phyloP scores from a whole-genome alignment of 2,113 vertebrate species.

The Syngnathus typhle region DNA sequence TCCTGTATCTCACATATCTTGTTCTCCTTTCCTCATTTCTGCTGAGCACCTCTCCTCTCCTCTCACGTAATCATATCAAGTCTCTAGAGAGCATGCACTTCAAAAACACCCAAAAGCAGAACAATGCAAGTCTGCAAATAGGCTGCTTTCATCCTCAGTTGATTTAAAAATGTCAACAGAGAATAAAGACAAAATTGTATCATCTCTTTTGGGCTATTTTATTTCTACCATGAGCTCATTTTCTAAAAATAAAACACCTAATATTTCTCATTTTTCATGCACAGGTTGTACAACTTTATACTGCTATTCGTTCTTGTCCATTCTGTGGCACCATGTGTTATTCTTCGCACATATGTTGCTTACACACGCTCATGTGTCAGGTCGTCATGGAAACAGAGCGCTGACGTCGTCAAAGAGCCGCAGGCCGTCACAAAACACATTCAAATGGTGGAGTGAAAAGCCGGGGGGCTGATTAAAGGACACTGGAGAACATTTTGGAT shows the following conservation, averaged over 20 bases:
- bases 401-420: background rate
- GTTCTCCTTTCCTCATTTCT: slow-evolving; percentile 2
- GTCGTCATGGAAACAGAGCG: slow-evolving; percentile 4
- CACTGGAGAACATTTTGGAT: background rate
- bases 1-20: slow-evolving; percentile 7
- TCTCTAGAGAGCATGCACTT: background rate
- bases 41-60: background rate
- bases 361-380: background rate
- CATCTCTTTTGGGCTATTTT: background rate
- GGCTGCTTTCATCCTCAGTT: slow-evolving; percentile 19
- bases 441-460: background rate
- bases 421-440: background rate
- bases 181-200: slow-evolving; percentile 34
- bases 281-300: background rate
- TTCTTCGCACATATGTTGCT: background rate
- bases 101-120: background rate
- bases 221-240: background rate
- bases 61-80: background rate
- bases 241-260: background rate
- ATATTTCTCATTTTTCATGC: background rate
- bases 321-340: background rate
- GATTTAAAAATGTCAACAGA: slow-evolving; percentile 8
- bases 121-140: slow-evolving; percentile 11
- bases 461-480: background rate
- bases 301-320: no score